Conservation (phyloP, 2,797 vertebrate species). For the Poecile montanus region DNA sequence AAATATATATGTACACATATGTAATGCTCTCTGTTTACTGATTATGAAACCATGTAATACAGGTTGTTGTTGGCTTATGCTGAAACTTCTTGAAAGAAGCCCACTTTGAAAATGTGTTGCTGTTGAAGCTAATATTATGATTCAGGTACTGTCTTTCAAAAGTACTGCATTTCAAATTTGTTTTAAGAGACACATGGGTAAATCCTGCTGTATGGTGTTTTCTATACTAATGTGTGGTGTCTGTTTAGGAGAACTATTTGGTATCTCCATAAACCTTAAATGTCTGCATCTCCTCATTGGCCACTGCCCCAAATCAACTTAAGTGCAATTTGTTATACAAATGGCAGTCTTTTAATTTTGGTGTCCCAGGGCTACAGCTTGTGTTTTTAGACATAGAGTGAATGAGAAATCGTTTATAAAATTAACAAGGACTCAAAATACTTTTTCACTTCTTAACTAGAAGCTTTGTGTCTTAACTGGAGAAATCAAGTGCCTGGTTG, state of each 20-base stretch:
- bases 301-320: slow-evolving; percentile 63
- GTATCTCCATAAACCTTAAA: slow-evolving; percentile 73
- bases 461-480: slow-evolving; percentile 75
- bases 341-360: slow-evolving; percentile 59
- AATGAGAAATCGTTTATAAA: slow-evolving; percentile 70
- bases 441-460: slow-evolving; percentile 65
- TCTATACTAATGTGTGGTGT: slow-evolving; percentile 73
- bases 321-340: slow-evolving; percentile 74
- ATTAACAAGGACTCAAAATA: slow-evolving; percentile 70
- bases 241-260: slow-evolving; percentile 70
- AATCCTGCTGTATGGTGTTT: slow-evolving; percentile 76
- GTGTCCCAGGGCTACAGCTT: slow-evolving; percentile 71
- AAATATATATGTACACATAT: slow-evolving; percentile 76
- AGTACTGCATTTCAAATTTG: slow-evolving; percentile 82
- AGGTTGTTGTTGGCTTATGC: slow-evolving; percentile 93
- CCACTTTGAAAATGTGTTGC: slow-evolving; percentile 87
- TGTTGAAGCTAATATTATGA: slow-evolving; percentile 86
- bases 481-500: slow-evolving; percentile 33
- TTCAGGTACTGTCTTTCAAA: slow-evolving; percentile 87
- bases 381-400: slow-evolving; percentile 68
- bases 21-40: slow-evolving; percentile 85
- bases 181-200: slow-evolving; percentile 80
- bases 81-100: slow-evolving; percentile 89
- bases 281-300: slow-evolving; percentile 74
- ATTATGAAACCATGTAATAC: slow-evolving; percentile 92